Percentiles rank a stretch among this genome's conserved stretches.
Evolutionary conservation across 1,140 invertebrate genomes (phyloP).

Genomic region (Heliconius melpomene): DNA sequence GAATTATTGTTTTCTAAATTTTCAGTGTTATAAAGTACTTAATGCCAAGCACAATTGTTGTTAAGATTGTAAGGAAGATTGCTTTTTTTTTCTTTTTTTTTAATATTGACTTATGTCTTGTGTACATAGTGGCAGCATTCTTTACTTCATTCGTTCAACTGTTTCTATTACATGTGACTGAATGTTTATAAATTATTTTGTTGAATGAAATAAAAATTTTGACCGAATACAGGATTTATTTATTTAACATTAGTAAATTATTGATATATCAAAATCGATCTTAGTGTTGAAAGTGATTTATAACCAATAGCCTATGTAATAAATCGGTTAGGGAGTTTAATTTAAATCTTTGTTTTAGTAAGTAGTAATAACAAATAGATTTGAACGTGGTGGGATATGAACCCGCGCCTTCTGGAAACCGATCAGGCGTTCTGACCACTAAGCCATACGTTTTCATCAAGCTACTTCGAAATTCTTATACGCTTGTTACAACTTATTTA

Average conservation of each 20-base stretch:
- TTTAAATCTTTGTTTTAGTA: too few species aligned
- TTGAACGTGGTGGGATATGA: too few species aligned
- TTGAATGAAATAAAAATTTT: constrained; percentile 19
- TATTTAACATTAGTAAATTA: neutral
- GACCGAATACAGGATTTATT: neutral
- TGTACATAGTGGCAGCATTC: constrained; percentile 1
- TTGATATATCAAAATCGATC: too few species aligned
- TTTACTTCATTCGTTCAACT: neutral
- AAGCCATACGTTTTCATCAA: too few species aligned
- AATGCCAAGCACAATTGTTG: constrained; percentile 39
- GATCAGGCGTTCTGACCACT: too few species aligned
- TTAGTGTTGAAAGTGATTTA: too few species aligned
- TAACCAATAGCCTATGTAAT: too few species aligned
- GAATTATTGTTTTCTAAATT: constrained; percentile 30
- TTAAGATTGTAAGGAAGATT: neutral
- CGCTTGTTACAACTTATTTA: too few species aligned
- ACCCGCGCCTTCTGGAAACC: too few species aligned
- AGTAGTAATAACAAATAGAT: too few species aligned
- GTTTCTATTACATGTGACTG: neutral
- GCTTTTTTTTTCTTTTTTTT: neutral
- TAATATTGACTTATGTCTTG: neutral
- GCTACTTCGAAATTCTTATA: too few species aligned
- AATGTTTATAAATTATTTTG: constrained; percentile 17
- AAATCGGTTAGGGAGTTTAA: too few species aligned
- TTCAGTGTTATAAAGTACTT: constrained; percentile 37